phyloP scores from a whole-genome alignment of 2,113 vertebrate genomes.

The Pluvialis apricaria region DNA sequence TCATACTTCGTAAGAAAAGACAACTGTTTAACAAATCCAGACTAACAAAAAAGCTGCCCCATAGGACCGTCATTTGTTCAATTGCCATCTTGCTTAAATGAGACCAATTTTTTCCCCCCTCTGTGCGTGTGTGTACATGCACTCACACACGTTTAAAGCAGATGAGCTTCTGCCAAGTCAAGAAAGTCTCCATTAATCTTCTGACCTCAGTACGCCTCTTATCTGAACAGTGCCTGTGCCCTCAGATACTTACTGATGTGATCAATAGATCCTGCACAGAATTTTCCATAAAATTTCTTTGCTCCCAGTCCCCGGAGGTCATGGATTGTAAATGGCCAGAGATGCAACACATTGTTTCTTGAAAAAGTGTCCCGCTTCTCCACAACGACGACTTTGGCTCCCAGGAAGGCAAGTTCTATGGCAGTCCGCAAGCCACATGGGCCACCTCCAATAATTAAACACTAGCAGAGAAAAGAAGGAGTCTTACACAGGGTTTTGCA shows the following conservation, averaged over 20 bases:
- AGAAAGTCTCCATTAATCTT: neutral
- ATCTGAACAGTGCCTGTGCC: neutral
- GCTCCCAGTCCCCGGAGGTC: constrained; percentile 93
- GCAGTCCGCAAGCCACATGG: constrained; percentile 93
- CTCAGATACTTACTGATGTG: constrained; percentile 93
- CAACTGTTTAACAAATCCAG: neutral
- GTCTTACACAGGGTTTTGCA: neutral
- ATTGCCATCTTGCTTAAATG: neutral
- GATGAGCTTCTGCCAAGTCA: neutral
- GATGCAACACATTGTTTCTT: constrained; percentile 94
- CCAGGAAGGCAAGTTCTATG: constrained; percentile 93
- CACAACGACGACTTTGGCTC: constrained; percentile 92
- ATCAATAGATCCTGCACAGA: constrained; percentile 95
- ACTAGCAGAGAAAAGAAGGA: constrained; percentile 70
- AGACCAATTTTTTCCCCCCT: neutral
- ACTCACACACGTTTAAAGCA: rapidly evolving
- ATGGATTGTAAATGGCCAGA: constrained; percentile 98
- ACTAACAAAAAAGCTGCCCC: neutral
- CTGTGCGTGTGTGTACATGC: neutral
- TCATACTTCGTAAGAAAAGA: neutral
- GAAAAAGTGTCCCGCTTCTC: constrained; percentile 97
- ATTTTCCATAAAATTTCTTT: constrained; percentile 98
- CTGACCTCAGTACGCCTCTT: neutral
- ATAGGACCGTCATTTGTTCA: neutral
- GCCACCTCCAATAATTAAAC: constrained; percentile 94